Percentiles rank a stretch among this genome's conserved stretches.
phyloP scores from a whole-genome alignment of 2,797 vertebrate species.

The Myripristis jacobus region DNA sequence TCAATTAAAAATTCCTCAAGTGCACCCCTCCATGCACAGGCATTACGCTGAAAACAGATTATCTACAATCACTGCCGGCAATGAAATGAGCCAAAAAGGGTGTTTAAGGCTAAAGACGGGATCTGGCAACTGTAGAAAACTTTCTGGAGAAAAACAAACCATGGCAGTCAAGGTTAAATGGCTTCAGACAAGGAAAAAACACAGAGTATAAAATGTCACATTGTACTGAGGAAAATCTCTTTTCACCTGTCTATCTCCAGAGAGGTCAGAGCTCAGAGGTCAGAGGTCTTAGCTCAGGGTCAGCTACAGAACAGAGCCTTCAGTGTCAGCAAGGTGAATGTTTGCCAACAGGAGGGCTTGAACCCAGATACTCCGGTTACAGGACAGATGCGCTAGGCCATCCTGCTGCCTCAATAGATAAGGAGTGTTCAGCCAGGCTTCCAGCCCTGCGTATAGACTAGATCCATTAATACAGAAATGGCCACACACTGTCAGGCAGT shows the following conservation, averaged over 20 bases:
- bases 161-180: not conserved
- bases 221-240: not conserved
- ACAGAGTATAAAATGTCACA: not conserved
- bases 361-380: no score
- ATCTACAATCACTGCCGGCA: conserved; percentile 62
- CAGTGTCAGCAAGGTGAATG: not conserved
- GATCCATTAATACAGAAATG: not conserved
- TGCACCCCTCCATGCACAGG: conserved; percentile 54
- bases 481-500: not conserved
- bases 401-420: no score
- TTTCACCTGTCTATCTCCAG: not conserved
- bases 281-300: not conserved
- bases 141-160: not conserved
- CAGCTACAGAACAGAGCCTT: not conserved
- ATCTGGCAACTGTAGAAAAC: conserved; percentile 48
- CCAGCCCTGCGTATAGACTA: not conserved
- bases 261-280: not conserved
- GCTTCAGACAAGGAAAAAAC: not conserved
- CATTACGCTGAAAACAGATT: conserved; percentile 64
- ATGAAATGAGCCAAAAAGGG: conserved; percentile 64
- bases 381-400: no score
- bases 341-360: no score
- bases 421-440: not conserved
- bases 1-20: conserved; percentile 78
- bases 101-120: conserved; percentile 55